Conservation (phyloP, 2,797 vertebrate species). For the Myoxocephalus aenaeus region DNA sequence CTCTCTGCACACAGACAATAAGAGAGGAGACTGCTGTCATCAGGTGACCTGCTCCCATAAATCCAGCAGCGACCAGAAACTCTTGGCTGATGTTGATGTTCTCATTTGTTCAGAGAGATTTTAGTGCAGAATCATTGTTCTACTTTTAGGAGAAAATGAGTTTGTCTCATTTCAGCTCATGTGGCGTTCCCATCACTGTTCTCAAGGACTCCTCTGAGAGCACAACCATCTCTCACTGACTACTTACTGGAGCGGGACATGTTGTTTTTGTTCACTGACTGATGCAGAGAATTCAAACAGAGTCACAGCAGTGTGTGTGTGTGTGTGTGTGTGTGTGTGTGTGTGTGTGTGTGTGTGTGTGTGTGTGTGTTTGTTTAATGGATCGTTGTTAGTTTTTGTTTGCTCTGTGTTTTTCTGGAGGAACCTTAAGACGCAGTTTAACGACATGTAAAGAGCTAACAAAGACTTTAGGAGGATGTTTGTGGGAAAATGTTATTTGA, state of each 20-base stretch:
- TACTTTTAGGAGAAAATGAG: conserved; percentile 17
- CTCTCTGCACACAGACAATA: not conserved
- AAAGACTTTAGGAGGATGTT: not conserved
- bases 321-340: no score
- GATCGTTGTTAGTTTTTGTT: no score
- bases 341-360: no score
- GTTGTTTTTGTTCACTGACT: conserved; percentile 5
- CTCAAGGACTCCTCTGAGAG: conserved; percentile 27
- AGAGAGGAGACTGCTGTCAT: not conserved
- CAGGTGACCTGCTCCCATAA: conserved; percentile 1
- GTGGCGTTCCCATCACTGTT: conserved; percentile 21
- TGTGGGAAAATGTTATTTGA: not conserved
- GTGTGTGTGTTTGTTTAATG: not conserved
- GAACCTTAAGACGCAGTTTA: not conserved
- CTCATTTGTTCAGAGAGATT: conserved; percentile 30
- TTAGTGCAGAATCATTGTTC: conserved; percentile 4
- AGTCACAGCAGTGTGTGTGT: not conserved
- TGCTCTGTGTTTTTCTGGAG: not conserved
- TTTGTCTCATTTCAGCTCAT: conserved; percentile 26
- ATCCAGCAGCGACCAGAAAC: conserved; percentile 22
- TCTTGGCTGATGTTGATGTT: conserved; percentile 8
- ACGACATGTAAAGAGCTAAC: not conserved
- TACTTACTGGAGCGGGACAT: conserved; percentile 2
- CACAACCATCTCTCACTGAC: conserved; percentile 2
- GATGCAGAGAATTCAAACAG: conserved; percentile 2